Conservation (phyloP, 2,888 invertebrate genomes). For the Synanthedon vespiformis region DNA sequence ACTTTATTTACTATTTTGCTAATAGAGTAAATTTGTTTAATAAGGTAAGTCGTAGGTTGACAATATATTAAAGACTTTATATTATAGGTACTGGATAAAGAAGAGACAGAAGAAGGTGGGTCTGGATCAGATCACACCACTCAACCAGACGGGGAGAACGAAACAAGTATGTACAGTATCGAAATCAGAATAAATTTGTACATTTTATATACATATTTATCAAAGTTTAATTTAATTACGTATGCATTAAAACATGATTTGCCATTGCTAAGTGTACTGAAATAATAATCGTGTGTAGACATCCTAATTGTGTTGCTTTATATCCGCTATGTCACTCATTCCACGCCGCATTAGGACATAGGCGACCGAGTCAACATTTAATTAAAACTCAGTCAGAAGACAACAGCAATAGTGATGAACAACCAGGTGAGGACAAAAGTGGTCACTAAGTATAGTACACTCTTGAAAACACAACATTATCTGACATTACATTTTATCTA, state of each 20-base stretch:
- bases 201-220: too few relatives aligned
- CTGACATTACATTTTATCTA: too few relatives aligned
- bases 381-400: slow-evolving; percentile 75
- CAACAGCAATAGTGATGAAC: slow-evolving; percentile 76
- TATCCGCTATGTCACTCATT: slow-evolving; percentile 35
- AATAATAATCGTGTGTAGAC: not conserved
- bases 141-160: slow-evolving; percentile 60
- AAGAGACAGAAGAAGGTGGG: slow-evolving; percentile 60
- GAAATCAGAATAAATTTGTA: too few relatives aligned
- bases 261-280: not conserved
- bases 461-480: too few relatives aligned
- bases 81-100: slow-evolving; percentile 60
- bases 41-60: too few relatives aligned
- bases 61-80: not conserved
- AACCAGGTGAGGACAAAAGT: not conserved
- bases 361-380: slow-evolving; percentile 63
- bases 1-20: too few relatives aligned
- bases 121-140: slow-evolving; percentile 52
- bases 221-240: too few relatives aligned
- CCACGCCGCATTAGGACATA: slow-evolving; percentile 58
- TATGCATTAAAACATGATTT: not conserved
- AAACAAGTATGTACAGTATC: slow-evolving; percentile 33
- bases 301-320: slow-evolving; percentile 2
- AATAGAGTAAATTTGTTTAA: too few relatives aligned
- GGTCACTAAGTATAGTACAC: too few relatives aligned